A percentile compares a stretch with the other conserved stretches of the same genome.
Conservation (phyloP, 2,797 vertebrate species). For the Netta rufina region DNA sequence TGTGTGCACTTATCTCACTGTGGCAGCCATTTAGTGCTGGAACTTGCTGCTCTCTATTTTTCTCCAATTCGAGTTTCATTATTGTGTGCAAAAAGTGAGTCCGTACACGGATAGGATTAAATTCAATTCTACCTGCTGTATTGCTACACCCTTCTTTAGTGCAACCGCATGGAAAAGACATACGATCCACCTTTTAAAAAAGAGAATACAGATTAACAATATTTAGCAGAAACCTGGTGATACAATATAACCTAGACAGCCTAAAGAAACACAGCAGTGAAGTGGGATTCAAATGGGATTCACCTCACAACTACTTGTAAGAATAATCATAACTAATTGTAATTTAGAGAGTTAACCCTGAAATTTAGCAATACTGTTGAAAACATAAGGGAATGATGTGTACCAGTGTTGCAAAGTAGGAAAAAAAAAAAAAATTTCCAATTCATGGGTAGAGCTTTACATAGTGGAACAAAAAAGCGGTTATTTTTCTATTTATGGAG, state of each 20-base stretch:
- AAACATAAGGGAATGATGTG: background rate
- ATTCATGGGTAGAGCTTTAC: background rate
- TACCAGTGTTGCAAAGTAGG: background rate
- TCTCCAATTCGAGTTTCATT: slow-evolving; percentile 99
- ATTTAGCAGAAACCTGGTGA: background rate
- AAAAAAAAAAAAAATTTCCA: background rate
- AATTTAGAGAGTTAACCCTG: background rate
- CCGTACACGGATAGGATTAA: slow-evolving; percentile 97
- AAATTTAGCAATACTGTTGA: background rate
- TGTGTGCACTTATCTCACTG: slow-evolving; percentile 80
- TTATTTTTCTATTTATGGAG: background rate
- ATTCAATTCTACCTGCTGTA: slow-evolving; percentile 95
- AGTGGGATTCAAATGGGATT: background rate
- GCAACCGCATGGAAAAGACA: slow-evolving; percentile 99
- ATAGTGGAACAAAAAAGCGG: background rate
- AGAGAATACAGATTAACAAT: slow-evolving; percentile 73
- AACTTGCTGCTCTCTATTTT: slow-evolving; percentile 91
- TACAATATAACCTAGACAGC: background rate
- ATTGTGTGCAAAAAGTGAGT: slow-evolving; percentile 99
- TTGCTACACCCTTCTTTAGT: slow-evolving; percentile 99
- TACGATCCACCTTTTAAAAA: slow-evolving; percentile 92
- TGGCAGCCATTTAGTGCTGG: slow-evolving; percentile 86
- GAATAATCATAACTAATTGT: background rate
- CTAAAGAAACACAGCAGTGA: background rate
- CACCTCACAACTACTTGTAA: background rate